A percentile compares a stretch with the other conserved stretches of the same genome.
These are phyloP conservation scores for Amyelois transitella DNA, from an alignment of 1,140 invertebrate species.

Conservation along the genomic window DNA sequence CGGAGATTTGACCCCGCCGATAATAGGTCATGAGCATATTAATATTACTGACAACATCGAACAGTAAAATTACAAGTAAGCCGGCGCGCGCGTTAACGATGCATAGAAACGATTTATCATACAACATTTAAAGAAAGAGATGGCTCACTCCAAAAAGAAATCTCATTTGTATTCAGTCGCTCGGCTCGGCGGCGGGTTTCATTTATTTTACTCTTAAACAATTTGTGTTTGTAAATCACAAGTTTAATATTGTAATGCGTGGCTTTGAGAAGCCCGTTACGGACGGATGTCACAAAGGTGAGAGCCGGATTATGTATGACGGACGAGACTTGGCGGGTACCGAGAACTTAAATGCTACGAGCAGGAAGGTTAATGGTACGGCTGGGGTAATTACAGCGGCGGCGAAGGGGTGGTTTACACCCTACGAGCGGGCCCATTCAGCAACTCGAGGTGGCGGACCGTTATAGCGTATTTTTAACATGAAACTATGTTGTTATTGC, in stretches of 20 bases:
- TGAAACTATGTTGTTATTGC: conserved; percentile 39
- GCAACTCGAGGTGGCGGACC: conserved; percentile 23
- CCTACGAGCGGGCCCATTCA: conserved; percentile 44
- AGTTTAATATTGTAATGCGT: conserved; percentile 43
- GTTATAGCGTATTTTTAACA: conserved; percentile 44
- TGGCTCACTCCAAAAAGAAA: conserved; percentile 61
- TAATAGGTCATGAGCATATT: conserved; percentile 64
- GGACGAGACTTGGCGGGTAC: conserved; percentile 26
- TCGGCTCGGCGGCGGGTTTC: conserved; percentile 23
- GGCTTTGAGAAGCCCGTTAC: conserved; percentile 34
- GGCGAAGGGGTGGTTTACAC: conserved; percentile 24
- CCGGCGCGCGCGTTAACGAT: conserved; percentile 57
- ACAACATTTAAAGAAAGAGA: conserved; percentile 51
- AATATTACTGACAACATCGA: conserved; percentile 65
- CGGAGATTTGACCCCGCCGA: conserved; percentile 50
- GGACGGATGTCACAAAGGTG: conserved; percentile 37
- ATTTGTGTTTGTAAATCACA: conserved; percentile 56
- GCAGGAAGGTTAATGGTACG: conserved; percentile 26
- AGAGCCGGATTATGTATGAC: conserved; percentile 33
- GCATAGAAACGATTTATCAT: conserved; percentile 64
- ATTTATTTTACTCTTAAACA: conserved; percentile 53
- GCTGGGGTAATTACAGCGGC: conserved; percentile 18
- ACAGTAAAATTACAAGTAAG: conserved; percentile 59
- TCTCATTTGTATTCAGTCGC: conserved; percentile 55
- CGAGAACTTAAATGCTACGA: conserved; percentile 6